These are phyloP conservation scores for Mobula birostris DNA, from an alignment of 2,113 vertebrate species.

Conservation along the genomic window DNA sequence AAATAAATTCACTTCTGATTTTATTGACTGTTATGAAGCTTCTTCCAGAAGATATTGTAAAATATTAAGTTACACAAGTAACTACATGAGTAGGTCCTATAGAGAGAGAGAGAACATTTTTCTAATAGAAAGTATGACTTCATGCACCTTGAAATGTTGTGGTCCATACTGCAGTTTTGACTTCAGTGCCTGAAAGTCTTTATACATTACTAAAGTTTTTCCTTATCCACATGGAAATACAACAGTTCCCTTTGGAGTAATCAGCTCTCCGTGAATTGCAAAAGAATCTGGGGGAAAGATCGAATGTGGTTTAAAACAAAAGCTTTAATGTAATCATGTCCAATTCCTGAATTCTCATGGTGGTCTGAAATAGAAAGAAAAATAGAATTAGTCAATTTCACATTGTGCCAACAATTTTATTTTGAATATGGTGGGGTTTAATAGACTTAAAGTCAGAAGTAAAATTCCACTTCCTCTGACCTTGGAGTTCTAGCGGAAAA, in stretches of 20 bases:
- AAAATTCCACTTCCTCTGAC: conserved; percentile 28
- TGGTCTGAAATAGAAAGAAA: conserved; percentile 35
- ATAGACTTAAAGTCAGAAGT: background rate
- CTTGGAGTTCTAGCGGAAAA: background rate
- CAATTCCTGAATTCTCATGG: conserved; percentile 34
- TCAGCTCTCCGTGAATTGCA: background rate
- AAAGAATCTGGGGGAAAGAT: conserved; percentile 31
- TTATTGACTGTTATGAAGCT: background rate
- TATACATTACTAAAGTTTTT: background rate
- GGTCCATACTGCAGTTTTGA: background rate
- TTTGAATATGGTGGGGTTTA: background rate
- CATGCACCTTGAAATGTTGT: conserved; percentile 6
- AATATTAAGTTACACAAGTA: background rate
- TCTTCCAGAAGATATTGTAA: background rate
- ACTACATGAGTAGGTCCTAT: background rate
- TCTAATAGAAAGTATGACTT: background rate
- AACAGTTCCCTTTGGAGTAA: conserved; percentile 8
- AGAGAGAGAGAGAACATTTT: background rate
- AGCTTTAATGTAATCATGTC: background rate
- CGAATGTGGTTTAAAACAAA: conserved; percentile 20
- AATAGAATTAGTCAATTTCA: conserved; percentile 21
- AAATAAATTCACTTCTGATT: conserved; percentile 4
- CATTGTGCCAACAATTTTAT: conserved; percentile 12
- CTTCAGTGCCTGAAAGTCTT: background rate
- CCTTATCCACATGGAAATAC: conserved; percentile 16